phyloP scores from a whole-genome alignment of 2,888 invertebrate species.

The Lasioglossum pauxillum region DNA sequence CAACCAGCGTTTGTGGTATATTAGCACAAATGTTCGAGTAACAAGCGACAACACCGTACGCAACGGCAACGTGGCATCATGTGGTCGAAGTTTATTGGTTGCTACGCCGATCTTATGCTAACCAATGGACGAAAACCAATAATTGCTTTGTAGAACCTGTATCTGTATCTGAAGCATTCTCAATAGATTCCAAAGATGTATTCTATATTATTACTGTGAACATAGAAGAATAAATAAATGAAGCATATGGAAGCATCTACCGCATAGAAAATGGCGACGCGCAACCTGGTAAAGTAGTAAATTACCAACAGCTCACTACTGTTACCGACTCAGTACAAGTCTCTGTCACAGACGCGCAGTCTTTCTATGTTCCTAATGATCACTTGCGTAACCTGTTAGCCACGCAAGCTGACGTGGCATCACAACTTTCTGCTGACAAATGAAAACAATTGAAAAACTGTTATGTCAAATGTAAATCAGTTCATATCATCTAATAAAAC shows the following conservation, averaged over 20 bases:
- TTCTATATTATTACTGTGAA: background rate
- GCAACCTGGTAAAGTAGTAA: background rate
- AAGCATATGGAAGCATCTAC: background rate
- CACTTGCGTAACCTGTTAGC: background rate
- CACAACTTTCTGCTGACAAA: background rate
- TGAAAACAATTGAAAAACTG: background rate
- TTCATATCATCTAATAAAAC: background rate
- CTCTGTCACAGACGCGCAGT: too few species aligned
- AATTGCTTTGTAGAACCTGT: background rate
- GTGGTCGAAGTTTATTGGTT: background rate
- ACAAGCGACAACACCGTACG: background rate
- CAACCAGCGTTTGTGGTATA: background rate
- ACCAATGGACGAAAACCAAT: background rate
- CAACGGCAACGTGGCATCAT: background rate
- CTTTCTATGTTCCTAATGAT: too few species aligned
- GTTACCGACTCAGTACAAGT: background rate
- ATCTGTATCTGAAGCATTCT: background rate
- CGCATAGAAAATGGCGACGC: background rate
- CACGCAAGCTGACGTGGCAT: background rate
- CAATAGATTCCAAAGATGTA: background rate
- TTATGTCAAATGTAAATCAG: background rate
- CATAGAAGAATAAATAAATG: background rate
- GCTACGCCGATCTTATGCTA: background rate
- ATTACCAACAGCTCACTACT: background rate
- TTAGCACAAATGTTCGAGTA: background rate